A percentile compares a stretch with the other conserved stretches of the same genome.
phyloP scores from a whole-genome alignment of 2,113 vertebrate species.

The Spea bombifrons region DNA sequence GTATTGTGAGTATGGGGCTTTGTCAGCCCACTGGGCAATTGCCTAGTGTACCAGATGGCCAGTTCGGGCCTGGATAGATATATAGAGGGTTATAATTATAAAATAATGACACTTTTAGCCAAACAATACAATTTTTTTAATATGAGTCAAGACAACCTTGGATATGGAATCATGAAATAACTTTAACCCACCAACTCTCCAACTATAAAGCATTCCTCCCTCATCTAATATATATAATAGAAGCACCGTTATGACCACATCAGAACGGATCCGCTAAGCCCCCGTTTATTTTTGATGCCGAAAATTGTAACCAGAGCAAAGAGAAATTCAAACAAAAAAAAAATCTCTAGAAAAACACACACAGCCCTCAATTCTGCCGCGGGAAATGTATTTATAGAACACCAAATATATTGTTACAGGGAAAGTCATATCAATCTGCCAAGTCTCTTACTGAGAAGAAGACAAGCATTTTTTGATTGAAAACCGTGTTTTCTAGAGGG shows the following conservation, averaged over 20 bases:
- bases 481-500: no score
- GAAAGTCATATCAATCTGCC: conserved; percentile 39
- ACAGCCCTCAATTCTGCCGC: conserved; percentile 33
- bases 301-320: conserved; percentile 41
- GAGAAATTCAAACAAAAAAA: conserved; percentile 38
- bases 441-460: conserved; percentile 14
- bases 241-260: conserved; percentile 40
- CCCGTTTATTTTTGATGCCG: conserved; percentile 41
- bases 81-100: no score
- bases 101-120: no score
- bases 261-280: conserved; percentile 31
- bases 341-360: conserved; percentile 34
- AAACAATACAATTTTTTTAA: not conserved
- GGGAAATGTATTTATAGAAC: conserved; percentile 43
- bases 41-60: no score
- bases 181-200: conserved; percentile 17
- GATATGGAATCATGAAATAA: conserved; percentile 10
- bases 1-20: no score
- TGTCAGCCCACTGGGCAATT: no score
- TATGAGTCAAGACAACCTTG: conserved; percentile 7
- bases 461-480: not conserved
- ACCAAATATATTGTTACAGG: conserved; percentile 43
- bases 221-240: conserved; percentile 40
- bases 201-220: conserved; percentile 13
- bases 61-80: no score